These are phyloP conservation scores for Anthrax anthrax DNA, from an alignment of 2,888 invertebrate species.

Conservation along the genomic window DNA sequence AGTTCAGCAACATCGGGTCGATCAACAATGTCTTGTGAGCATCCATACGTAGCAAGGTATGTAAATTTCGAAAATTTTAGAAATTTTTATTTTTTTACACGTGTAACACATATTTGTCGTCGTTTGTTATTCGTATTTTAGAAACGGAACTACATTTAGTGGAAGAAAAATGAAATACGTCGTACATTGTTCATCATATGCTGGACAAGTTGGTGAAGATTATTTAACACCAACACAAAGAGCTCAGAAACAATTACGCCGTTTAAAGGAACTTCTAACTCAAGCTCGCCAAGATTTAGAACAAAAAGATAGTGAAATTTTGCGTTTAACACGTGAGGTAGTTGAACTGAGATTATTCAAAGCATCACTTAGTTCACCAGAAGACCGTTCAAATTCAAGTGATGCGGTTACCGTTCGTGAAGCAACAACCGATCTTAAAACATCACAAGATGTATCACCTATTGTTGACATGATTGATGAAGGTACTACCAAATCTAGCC, in stretches of 20 bases:
- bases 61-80: neutral
- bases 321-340: conserved; percentile 55
- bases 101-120: too few relatives aligned
- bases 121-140: too few relatives aligned
- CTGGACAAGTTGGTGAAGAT: conserved; percentile 61
- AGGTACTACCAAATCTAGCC: conserved; percentile 26
- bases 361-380: conserved; percentile 63
- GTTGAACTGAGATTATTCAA: conserved; percentile 68
- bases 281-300: conserved; percentile 64
- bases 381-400: conserved; percentile 64
- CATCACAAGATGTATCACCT: conserved; percentile 40
- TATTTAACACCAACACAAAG: conserved; percentile 81
- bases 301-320: conserved; percentile 67
- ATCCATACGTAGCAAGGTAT: conserved; percentile 59
- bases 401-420: conserved; percentile 61
- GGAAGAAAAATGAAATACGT: conserved; percentile 63
- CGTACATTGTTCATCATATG: conserved; percentile 70
- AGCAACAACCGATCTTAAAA: conserved; percentile 43
- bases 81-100: neutral
- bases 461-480: conserved; percentile 40
- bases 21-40: conserved; percentile 52
- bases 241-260: conserved; percentile 64
- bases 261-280: conserved; percentile 54
- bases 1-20: conserved; percentile 67
- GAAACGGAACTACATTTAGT: conserved; percentile 56